These are phyloP conservation scores for Octodonta nipae DNA, from an alignment of 2,888 invertebrate species.

Conservation along the genomic window DNA sequence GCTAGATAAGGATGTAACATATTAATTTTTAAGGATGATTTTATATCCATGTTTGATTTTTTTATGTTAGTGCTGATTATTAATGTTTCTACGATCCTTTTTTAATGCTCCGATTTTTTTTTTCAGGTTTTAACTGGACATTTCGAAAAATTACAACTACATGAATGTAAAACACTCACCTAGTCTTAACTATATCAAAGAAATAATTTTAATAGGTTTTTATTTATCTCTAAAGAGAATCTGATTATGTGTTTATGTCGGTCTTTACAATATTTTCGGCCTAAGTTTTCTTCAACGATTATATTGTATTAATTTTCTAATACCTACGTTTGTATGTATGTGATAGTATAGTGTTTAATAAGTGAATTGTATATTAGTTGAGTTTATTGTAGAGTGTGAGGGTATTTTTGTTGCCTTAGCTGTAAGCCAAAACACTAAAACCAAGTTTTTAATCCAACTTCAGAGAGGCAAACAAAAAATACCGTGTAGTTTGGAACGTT, in stretches of 20 bases:
- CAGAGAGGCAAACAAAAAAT: too few relatives aligned
- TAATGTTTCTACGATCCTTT: too few relatives aligned
- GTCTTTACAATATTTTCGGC: slow-evolving; percentile 14
- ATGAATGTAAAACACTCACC: slow-evolving; percentile 27
- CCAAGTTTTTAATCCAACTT: too few relatives aligned
- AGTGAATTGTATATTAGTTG: slow-evolving; percentile 17
- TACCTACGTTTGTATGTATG: slow-evolving; percentile 16
- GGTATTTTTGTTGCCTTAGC: slow-evolving; percentile 14
- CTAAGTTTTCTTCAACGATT: slow-evolving; percentile 18
- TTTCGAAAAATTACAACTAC: slow-evolving; percentile 18
- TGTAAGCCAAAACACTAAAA: too few relatives aligned
- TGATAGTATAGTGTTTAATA: slow-evolving; percentile 16
- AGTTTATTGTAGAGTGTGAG: slow-evolving; percentile 13
- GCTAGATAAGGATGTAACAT: too few relatives aligned
- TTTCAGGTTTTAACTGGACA: slow-evolving; percentile 19
- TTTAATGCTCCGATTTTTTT: too few relatives aligned
- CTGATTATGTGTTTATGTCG: slow-evolving; percentile 4
- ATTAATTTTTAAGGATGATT: too few relatives aligned
- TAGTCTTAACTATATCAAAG: slow-evolving; percentile 28
- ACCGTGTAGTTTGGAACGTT: too few relatives aligned
- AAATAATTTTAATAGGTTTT: slow-evolving; percentile 19
- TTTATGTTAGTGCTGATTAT: too few relatives aligned
- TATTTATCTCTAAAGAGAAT: slow-evolving; percentile 13
- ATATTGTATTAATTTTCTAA: slow-evolving; percentile 15
- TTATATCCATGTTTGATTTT: too few relatives aligned